Evolutionary conservation across 2,888 invertebrate species (phyloP).

Genomic region (Melieria crassipennis): DNA sequence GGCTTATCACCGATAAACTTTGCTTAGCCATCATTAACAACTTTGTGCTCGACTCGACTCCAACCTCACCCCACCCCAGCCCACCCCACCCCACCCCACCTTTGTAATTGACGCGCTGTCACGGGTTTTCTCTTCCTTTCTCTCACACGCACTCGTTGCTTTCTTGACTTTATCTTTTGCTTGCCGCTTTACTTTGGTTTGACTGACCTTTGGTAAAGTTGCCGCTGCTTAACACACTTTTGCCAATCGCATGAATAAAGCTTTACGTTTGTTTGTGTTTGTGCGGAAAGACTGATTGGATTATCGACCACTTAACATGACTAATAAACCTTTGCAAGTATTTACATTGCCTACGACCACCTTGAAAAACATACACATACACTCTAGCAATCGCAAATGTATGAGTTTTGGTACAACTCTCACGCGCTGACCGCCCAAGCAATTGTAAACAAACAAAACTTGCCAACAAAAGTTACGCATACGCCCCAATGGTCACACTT

Average conservation of each 20-base stretch:
- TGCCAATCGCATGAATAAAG: not conserved
- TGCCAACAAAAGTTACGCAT: too few relatives aligned
- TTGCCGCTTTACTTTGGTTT: not conserved
- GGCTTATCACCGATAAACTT: constrained; percentile 17
- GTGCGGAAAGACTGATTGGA: not conserved
- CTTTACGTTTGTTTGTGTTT: not conserved
- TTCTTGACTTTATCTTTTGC: not conserved
- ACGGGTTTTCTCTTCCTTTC: too few relatives aligned
- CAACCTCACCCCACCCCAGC: too few relatives aligned
- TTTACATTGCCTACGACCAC: too few relatives aligned
- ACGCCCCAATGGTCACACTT: too few relatives aligned
- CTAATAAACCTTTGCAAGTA: too few relatives aligned
- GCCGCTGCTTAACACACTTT: not conserved
- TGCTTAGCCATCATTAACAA: constrained; percentile 21
- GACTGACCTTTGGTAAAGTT: constrained; percentile 4
- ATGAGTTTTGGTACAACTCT: too few relatives aligned
- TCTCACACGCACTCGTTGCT: too few relatives aligned
- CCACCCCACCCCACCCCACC: too few relatives aligned
- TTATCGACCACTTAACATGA: not conserved
- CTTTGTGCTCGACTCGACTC: not conserved
- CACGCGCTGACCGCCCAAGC: too few relatives aligned
- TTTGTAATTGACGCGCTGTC: too few relatives aligned
- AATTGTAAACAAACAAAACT: too few relatives aligned
- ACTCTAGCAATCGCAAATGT: not conserved
- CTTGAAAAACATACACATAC: not conserved